Conservation (phyloP, 1,140 invertebrate genomes). For the Eriocheir sinensis region DNA sequence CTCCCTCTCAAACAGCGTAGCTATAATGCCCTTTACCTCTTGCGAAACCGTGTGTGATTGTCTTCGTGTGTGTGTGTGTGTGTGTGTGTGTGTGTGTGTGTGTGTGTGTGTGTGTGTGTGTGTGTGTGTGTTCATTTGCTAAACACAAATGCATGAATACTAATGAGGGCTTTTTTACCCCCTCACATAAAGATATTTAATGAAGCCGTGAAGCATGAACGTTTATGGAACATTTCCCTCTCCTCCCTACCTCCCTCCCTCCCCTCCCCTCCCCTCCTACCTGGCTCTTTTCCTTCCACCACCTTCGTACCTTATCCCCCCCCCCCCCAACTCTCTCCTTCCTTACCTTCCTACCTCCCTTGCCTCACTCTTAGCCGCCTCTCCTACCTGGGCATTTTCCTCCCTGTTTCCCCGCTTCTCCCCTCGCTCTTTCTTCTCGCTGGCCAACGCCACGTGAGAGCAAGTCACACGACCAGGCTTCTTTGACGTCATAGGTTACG, state of each 20-base stretch:
- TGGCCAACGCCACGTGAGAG: not conserved
- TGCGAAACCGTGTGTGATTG: too few relatives aligned
- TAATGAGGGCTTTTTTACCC: too few relatives aligned
- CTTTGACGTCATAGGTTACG: too few relatives aligned
- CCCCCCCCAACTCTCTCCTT: not conserved
- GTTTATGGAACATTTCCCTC: too few relatives aligned
- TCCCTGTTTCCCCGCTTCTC: not conserved
- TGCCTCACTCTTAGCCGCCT: not conserved
- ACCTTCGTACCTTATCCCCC: not conserved
- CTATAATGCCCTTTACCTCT: too few relatives aligned
- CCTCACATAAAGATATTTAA: too few relatives aligned
- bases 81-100: not conserved
- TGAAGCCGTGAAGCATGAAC: too few relatives aligned
- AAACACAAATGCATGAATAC: too few relatives aligned
- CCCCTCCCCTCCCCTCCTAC: not conserved
- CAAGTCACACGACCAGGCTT: too few relatives aligned
- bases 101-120: too few relatives aligned
- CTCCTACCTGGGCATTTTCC: not conserved
- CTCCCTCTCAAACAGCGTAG: too few relatives aligned
- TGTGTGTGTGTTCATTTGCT: not conserved
- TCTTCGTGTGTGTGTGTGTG: not conserved
- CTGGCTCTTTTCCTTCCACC: not conserved
- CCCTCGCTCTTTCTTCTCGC: not conserved
- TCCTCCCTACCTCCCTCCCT: too few relatives aligned
- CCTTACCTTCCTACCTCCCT: not conserved